Conservation (phyloP, 2,797 vertebrate species). For the Bovichtus variegatus region DNA sequence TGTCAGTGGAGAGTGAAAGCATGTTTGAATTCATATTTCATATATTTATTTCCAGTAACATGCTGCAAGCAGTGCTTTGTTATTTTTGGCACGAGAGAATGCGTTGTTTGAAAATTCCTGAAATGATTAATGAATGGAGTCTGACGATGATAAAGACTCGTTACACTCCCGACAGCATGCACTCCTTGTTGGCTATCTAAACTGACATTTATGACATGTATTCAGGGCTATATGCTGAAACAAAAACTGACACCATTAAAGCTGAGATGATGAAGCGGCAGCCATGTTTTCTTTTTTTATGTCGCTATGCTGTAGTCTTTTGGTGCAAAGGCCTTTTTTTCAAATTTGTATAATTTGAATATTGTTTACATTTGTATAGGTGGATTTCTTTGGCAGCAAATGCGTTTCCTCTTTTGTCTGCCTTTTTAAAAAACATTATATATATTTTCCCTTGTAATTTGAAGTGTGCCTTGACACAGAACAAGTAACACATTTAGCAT, state of each 20-base stretch:
- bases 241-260: slow-evolving; percentile 31
- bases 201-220: slow-evolving; percentile 27
- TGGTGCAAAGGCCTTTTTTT: slow-evolving; percentile 13
- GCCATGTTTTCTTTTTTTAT: slow-evolving; percentile 9
- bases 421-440: slow-evolving; percentile 4
- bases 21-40: slow-evolving; percentile 36
- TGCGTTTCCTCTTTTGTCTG: slow-evolving; percentile 27
- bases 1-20: slow-evolving; percentile 34
- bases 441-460: slow-evolving; percentile 43
- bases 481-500: slow-evolving; percentile 39
- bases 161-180: slow-evolving; percentile 56
- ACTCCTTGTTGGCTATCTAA: slow-evolving; percentile 40
- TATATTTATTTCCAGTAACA: slow-evolving; percentile 41
- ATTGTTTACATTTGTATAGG: slow-evolving; percentile 63
- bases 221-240: slow-evolving; percentile 46
- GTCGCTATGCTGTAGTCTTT: slow-evolving; percentile 26
- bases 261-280: slow-evolving; percentile 15
- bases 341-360: slow-evolving; percentile 33
- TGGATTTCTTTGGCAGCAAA: slow-evolving; percentile 32
- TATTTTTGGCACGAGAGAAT: slow-evolving; percentile 26
- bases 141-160: neutral
- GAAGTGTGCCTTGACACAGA: slow-evolving; percentile 71
- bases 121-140: neutral
- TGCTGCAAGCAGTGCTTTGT: slow-evolving; percentile 28
- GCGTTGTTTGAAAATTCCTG: slow-evolving; percentile 57